phyloP scores from a whole-genome alignment of 2,888 invertebrate species.

The Anaspis maculata region DNA sequence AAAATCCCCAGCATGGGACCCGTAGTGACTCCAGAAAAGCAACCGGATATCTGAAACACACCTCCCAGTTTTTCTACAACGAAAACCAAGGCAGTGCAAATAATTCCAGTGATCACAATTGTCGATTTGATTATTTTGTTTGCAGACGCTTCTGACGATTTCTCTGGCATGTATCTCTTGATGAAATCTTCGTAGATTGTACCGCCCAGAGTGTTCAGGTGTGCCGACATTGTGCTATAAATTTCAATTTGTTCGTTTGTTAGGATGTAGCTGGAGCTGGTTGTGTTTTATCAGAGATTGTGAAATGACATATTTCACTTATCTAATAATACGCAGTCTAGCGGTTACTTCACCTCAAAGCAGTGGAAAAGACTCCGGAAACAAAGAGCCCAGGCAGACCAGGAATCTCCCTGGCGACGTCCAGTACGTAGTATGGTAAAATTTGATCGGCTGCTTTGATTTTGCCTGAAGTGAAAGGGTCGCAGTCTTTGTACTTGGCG shows the following conservation, averaged over 20 bases:
- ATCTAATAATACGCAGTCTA: too few relatives aligned
- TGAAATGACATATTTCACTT: too few relatives aligned
- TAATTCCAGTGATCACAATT: slow-evolving; percentile 41
- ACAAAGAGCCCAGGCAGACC: slow-evolving; percentile 66
- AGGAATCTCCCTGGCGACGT: slow-evolving; percentile 52
- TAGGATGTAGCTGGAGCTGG: neutral
- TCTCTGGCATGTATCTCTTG: slow-evolving; percentile 44
- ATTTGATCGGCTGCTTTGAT: slow-evolving; percentile 47
- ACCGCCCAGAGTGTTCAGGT: slow-evolving; percentile 52
- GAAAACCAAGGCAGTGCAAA: slow-evolving; percentile 66
- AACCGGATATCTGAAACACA: slow-evolving; percentile 53
- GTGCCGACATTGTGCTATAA: slow-evolving; percentile 51
- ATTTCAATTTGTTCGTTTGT: slow-evolving; percentile 11
- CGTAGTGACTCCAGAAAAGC: slow-evolving; percentile 57
- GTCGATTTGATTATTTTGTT: slow-evolving; percentile 46
- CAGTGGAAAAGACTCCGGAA: slow-evolving; percentile 63
- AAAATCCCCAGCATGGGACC: slow-evolving; percentile 63
- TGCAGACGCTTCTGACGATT: slow-evolving; percentile 45
- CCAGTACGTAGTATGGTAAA: slow-evolving; percentile 62
- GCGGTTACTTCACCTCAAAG: slow-evolving; percentile 45
- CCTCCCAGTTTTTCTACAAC: slow-evolving; percentile 43
- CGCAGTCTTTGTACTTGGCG: slow-evolving; percentile 55
- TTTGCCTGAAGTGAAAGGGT: slow-evolving; percentile 49
- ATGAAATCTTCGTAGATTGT: slow-evolving; percentile 56
- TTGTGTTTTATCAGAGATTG: too few relatives aligned